Evolutionary conservation across 2,113 vertebrate genomes (phyloP).

Genomic region (Podarcis cretensis): DNA sequence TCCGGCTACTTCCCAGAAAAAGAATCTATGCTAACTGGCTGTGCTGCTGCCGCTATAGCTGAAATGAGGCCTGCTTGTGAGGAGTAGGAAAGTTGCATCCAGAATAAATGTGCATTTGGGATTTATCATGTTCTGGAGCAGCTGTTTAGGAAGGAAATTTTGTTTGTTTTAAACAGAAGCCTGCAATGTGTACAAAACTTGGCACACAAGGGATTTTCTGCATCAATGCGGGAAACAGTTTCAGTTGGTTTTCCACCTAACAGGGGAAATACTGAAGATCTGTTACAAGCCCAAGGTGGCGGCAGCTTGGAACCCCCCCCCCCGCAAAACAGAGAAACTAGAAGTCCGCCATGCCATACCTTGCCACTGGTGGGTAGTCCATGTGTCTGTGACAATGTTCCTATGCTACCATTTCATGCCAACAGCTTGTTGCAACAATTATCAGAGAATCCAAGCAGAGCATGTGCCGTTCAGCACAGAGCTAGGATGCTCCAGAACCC

Average conservation of each 20-base stretch:
- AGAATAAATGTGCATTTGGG: background rate
- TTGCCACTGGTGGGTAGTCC: background rate
- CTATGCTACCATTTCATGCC: background rate
- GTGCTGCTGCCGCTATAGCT: background rate
- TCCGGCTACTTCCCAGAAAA: background rate
- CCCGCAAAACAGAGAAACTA: background rate
- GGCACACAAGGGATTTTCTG: conserved; percentile 35
- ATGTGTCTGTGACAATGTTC: background rate
- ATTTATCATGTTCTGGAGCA: background rate
- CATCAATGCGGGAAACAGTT: conserved; percentile 18
- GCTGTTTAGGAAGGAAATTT: background rate
- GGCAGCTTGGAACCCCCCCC: background rate
- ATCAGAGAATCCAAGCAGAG: background rate
- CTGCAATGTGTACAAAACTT: conserved; percentile 29
- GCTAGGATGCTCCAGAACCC: background rate
- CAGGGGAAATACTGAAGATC: background rate
- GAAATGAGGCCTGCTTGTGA: background rate
- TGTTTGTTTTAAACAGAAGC: background rate
- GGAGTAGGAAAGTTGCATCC: background rate
- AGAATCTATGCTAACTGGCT: background rate
- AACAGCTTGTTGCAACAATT: background rate
- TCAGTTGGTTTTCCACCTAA: background rate
- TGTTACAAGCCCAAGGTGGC: background rate
- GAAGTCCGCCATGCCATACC: background rate
- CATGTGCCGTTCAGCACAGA: background rate